Percentiles rank a stretch among this genome's conserved stretches.
Evolutionary conservation across 2,888 invertebrate genomes (phyloP).

Genomic region (Melikaiella ostensackeni): DNA sequence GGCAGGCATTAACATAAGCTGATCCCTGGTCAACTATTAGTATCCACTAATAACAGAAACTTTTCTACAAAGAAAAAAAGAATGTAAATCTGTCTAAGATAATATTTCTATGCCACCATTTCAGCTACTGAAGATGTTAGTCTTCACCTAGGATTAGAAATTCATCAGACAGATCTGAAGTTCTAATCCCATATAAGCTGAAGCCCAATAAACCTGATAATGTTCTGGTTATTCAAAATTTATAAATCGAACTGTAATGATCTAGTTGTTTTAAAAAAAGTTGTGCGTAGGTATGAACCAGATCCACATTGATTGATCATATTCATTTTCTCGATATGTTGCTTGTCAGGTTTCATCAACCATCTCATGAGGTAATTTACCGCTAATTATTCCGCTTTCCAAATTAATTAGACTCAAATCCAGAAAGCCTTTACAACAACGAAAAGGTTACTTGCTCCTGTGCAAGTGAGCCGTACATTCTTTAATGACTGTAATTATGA

Average conservation of each 20-base stretch:
- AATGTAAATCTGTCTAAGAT: background rate
- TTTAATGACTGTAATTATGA: background rate
- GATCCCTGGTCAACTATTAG: constrained; percentile 12
- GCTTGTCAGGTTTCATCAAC: background rate
- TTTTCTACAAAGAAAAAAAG: background rate
- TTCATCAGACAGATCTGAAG: background rate
- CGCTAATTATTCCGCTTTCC: background rate
- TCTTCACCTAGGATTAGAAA: background rate
- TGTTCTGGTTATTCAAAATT: background rate
- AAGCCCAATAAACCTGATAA: background rate
- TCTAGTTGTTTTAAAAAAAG: background rate
- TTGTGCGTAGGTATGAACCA: background rate
- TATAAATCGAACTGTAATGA: background rate
- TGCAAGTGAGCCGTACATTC: background rate
- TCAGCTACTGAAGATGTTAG: background rate
- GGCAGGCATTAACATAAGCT: constrained; percentile 22
- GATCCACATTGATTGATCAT: background rate
- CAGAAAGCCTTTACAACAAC: background rate
- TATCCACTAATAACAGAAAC: constrained; percentile 23
- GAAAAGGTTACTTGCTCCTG: background rate
- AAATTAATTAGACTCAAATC: background rate
- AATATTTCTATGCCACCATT: constrained; percentile 7
- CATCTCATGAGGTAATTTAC: background rate
- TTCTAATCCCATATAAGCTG: background rate
- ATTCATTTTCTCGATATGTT: background rate